A percentile compares a stretch with the other conserved stretches of the same genome.
Evolutionary conservation across 2,797 vertebrate genomes (phyloP).

Genomic region (Cynodonichthys magdalenae): DNA sequence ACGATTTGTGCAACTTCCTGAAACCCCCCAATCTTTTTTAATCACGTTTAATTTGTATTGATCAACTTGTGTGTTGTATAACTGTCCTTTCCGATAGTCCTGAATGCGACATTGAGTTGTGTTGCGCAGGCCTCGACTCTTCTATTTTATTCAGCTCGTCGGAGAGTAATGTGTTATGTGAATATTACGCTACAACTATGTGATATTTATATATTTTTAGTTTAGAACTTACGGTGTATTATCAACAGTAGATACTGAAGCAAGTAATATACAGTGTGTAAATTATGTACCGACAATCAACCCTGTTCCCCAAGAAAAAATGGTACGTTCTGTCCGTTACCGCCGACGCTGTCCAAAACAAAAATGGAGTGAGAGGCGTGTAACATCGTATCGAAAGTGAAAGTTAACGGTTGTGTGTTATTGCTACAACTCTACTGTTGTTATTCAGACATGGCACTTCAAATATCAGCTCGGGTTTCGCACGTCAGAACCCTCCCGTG

Average conservation of each 20-base stretch:
- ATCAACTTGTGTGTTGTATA: neutral
- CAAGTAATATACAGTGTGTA: neutral
- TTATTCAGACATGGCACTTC: conserved; percentile 66
- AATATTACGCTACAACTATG: neutral
- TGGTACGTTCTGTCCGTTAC: conserved; percentile 57
- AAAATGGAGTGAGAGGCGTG: conserved; percentile 42
- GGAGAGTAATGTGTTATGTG: neutral
- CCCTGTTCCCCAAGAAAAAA: conserved; percentile 2
- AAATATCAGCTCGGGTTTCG: conserved; percentile 59
- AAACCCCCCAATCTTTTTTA: neutral
- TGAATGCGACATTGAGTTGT: conserved; percentile 12
- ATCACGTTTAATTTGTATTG: neutral
- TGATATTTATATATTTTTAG: neutral
- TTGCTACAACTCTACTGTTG: neutral
- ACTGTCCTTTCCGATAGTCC: neutral
- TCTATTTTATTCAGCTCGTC: neutral
- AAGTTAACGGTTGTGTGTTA: conserved; percentile 8
- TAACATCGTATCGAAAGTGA: conserved; percentile 48
- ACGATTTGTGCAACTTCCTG: neutral
- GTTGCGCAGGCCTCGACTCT: neutral
- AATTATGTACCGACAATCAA: neutral
- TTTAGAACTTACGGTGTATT: fast-evolving
- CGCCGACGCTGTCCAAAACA: conserved; percentile 44
- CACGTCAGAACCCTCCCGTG: conserved; percentile 28
- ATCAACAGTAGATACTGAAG: fast-evolving